Evolutionary conservation across 2,797 vertebrate genomes (phyloP), one percentile per base, ranked within the genome.

Genomic region (Mormyrus proboscirostris): DNA sequence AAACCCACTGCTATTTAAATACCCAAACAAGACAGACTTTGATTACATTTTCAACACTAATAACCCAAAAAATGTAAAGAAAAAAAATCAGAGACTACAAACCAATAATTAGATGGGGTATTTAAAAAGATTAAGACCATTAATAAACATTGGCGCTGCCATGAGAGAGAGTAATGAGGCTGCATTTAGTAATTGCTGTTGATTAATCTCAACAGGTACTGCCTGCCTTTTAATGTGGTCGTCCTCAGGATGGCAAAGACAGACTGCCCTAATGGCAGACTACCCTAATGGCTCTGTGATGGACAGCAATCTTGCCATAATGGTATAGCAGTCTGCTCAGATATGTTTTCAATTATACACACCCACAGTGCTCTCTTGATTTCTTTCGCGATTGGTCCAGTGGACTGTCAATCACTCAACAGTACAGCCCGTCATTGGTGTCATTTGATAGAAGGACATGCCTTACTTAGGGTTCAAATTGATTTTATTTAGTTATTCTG

Each of bases 1-100:
- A 93, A 92, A 92, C 91, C 92, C 92, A 90, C 90, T 90, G 25
- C 33, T 83, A 49, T 88, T 88, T 82, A 90, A n/a, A 69, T 44
- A n/a, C 65, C 47, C 9, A 44, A 69, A 79, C 14, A 47, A 88
- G 87, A 90, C 29, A 29, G 12, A 88, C 90, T 90, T 90, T 93
- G 91, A 93, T 92, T 93, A 92, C 89, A 90, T 88, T 88, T 62
- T 89, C 91, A 79, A 90, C 91, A 90, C 91, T 92, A 92, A 92
- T 91, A 93, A 92, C 91, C 38, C n/a, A 10, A 91, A 93, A 92
- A 93, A 92, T 90, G 92, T 91, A 91, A 50, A 50, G 47, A 84
- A 84, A 82, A 79, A 84, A 84, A 47, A 92, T 90, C 91, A 91
- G 90, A 90, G 89, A 91, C 91, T 88, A 55, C 91, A 91, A 91